Percentiles rank a stretch among this genome's conserved stretches.
Evolutionary conservation across 2,888 invertebrate genomes (phyloP).

Genomic region (Drosophila fungiperda): DNA sequence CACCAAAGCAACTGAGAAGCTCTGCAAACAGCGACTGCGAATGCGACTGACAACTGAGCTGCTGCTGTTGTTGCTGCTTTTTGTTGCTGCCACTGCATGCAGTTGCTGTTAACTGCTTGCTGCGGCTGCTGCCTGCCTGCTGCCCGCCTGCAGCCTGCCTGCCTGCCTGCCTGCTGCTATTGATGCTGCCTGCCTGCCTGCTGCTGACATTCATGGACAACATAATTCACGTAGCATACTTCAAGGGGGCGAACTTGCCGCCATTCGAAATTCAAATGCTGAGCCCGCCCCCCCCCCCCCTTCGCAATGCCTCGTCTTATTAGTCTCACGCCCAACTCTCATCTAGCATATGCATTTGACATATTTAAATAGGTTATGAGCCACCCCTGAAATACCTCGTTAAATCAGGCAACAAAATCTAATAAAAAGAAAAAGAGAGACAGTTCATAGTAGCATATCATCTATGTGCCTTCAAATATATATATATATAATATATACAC

Average conservation of each 20-base stretch:
- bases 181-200: slow-evolving; percentile 43
- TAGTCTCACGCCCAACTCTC: slow-evolving; percentile 52
- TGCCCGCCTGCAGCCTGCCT: no score
- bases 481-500: slow-evolving; percentile 1
- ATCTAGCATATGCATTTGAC: slow-evolving; percentile 66
- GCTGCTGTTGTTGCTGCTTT: slow-evolving; percentile 36
- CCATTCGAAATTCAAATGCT: slow-evolving; percentile 78
- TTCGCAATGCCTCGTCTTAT: slow-evolving; percentile 62
- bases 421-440: neutral
- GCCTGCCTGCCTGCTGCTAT: slow-evolving; percentile 8
- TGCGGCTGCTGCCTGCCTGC: neutral
- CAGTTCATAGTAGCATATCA: slow-evolving; percentile 34
- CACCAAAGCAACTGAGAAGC: slow-evolving; percentile 52
- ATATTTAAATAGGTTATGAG: slow-evolving; percentile 77
- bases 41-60: slow-evolving; percentile 67
- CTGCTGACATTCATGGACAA: slow-evolving; percentile 78
- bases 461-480: slow-evolving; percentile 9
- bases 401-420: slow-evolving; percentile 38
- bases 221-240: slow-evolving; percentile 77
- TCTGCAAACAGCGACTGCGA: slow-evolving; percentile 34
- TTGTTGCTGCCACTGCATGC: slow-evolving; percentile 8
- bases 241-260: slow-evolving; percentile 39
- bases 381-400: slow-evolving; percentile 35
- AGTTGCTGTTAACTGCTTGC: no score
- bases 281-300: slow-evolving; percentile 33